Conservation (phyloP, 1,140 invertebrate genomes). For the Trachymyrmex cornetzi region DNA sequence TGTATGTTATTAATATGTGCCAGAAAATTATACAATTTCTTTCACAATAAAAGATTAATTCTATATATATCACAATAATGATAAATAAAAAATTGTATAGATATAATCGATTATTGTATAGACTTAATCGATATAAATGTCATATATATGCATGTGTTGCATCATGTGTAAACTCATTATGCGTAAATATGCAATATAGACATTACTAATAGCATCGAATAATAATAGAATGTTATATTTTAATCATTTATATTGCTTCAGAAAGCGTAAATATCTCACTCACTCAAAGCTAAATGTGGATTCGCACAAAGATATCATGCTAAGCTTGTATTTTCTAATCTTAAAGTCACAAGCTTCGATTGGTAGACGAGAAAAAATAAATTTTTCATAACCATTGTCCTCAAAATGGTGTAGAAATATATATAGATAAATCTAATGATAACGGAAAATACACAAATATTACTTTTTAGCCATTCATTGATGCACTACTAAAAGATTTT, state of each 20-base stretch:
- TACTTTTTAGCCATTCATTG: slow-evolving; percentile 48
- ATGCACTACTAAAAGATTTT: slow-evolving; percentile 27
- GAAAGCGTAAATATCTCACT: slow-evolving; percentile 40
- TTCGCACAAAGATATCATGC: slow-evolving; percentile 61
- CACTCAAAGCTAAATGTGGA: slow-evolving; percentile 44
- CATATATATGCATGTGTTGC: background rate
- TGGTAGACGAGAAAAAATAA: slow-evolving; percentile 19
- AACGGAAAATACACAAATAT: slow-evolving; percentile 44
- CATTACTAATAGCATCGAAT: background rate
- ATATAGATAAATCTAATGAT: slow-evolving; percentile 37
- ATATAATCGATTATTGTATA: background rate
- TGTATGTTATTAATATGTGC: background rate
- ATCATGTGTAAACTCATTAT: slow-evolving; percentile 6
- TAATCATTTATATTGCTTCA: background rate
- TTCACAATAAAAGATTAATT: slow-evolving; percentile 7
- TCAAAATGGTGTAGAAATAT: slow-evolving; percentile 43
- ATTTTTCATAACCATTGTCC: slow-evolving; percentile 48
- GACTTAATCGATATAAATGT: slow-evolving; percentile 6
- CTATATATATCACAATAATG: slow-evolving; percentile 1
- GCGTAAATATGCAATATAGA: background rate
- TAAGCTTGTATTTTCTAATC: slow-evolving; percentile 50
- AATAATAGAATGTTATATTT: slow-evolving; percentile 4
- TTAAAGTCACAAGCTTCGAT: background rate
- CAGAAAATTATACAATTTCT: background rate
- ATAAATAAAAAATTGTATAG: background rate